Evolutionary conservation across 2,113 vertebrate genomes (phyloP).

Genomic region (Okapia johnstoni): DNA sequence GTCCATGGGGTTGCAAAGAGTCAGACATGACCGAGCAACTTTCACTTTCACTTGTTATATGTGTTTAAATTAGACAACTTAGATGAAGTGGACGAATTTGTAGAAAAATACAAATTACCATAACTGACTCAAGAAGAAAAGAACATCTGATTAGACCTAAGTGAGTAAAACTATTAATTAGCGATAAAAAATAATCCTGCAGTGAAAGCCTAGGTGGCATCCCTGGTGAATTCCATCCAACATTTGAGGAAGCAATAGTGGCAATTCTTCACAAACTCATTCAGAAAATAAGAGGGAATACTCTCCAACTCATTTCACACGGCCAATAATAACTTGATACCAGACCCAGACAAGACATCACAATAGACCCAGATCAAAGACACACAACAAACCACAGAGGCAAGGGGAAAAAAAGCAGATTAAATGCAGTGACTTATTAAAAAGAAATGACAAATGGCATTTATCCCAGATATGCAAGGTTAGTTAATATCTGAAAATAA

Average conservation of each 20-base stretch:
- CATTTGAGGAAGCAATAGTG: not conserved
- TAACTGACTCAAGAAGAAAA: not conserved
- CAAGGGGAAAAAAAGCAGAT: not conserved
- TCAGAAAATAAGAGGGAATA: not conserved
- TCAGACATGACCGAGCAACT: not conserved
- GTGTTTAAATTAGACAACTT: not conserved
- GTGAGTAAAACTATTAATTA: not conserved
- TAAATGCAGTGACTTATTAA: not conserved
- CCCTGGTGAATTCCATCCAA: not conserved
- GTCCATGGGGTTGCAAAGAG: not conserved
- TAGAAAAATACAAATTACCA: not conserved
- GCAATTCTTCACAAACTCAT: not conserved
- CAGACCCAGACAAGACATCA: not conserved
- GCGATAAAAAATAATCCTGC: not conserved
- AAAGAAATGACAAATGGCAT: not conserved
- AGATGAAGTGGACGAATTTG: not conserved
- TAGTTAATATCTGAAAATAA: not conserved
- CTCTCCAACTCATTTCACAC: not conserved
- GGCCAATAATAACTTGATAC: not conserved
- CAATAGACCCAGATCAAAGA: not conserved
- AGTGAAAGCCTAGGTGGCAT: not conserved
- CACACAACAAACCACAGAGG: not conserved
- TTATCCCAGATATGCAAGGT: not conserved
- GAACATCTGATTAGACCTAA: not conserved
- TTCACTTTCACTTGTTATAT: not conserved